Base-by-base conservation (phyloP, 2,797 vertebrate species). In the Ptychobarbus kaznakovi region DNA sequence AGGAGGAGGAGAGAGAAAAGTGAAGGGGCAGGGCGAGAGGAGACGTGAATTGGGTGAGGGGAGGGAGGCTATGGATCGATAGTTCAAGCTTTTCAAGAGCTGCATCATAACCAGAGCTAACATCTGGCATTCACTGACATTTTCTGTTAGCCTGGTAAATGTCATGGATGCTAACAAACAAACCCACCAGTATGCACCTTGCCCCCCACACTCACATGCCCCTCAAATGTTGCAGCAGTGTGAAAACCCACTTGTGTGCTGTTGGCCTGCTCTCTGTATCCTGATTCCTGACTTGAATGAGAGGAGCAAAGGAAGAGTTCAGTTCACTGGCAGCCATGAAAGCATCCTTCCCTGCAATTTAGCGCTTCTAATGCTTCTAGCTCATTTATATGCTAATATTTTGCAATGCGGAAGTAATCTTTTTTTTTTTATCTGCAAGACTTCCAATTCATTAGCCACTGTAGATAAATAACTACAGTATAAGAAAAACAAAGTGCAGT, bases 81-180 rank as follows among this genome's bases (percentile, higher is more conserved):
- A 89, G 91, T 92, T 92, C 83, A 89, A 87, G 90, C 88, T 91
- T 91, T 88, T 89, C 90, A 88, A 89, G 91, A 85, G 82, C 90
- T 87, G 88, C 85, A 90, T 91, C 91, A 89, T 92, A 93, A 93
- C 90, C 90, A 85, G 89, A 90, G 90, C 92, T 92, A 93, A 92
- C 92, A 91, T 90, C 90, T 94, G 93, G 91, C 92, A 95, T 95
- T 95, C 92, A 81, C 61, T 95, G 93, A 95, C 94, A 95, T 95
- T 95, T 95, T 92, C 92, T 89, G 87, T 90, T 84, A 84, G 89
- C 89, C 89, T 93, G 90, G 91, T 92, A 94, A 95, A 95, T 95
- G 94, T 94, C 94, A 95, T 88, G 87, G 89, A 89, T 91, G 79
- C 87, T 86, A 86, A 81, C 73, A 89, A 94, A 91, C 92, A 90